Conservation (phyloP, 1,140 invertebrate species). For the Eriosoma lanigerum region DNA sequence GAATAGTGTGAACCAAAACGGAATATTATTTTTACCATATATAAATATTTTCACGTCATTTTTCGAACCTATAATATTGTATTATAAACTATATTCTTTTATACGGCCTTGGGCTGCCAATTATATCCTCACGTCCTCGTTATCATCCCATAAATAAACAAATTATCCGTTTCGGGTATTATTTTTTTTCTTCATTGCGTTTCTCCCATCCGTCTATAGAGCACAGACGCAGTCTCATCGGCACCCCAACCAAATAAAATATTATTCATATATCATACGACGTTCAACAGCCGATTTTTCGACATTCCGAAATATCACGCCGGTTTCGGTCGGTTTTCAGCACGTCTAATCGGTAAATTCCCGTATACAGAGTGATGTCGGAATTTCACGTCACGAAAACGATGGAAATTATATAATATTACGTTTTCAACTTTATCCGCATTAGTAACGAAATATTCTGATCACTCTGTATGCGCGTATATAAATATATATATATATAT, state of each 20-base stretch:
- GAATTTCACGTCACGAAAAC: too few relatives aligned
- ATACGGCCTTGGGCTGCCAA: conserved; percentile 38
- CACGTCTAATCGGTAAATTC: conserved; percentile 49
- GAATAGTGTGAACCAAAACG: conserved; percentile 14
- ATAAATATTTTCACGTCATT: too few relatives aligned
- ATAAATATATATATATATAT: too few relatives aligned
- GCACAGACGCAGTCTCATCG: not conserved
- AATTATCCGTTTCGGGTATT: conserved; percentile 33
- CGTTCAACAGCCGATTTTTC: not conserved
- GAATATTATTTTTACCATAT: too few relatives aligned
- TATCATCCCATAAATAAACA: conserved; percentile 34
- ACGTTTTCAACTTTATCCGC: too few relatives aligned
- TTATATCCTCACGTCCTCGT: conserved; percentile 40
- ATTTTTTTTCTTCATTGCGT: not conserved
- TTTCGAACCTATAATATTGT: too few relatives aligned
- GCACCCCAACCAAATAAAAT: not conserved
- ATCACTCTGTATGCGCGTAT: too few relatives aligned
- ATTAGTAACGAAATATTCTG: too few relatives aligned
- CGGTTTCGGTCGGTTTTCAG: conserved; percentile 43
- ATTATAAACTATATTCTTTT: too few relatives aligned
- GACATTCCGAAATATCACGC: conserved; percentile 32
- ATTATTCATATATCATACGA: too few relatives aligned
- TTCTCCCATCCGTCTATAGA: not conserved
- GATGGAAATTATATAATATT: too few relatives aligned
- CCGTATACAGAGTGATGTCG: too few relatives aligned